phyloP scores from a whole-genome alignment of 92 coral and sea anemone species.

The Porites rus region DNA sequence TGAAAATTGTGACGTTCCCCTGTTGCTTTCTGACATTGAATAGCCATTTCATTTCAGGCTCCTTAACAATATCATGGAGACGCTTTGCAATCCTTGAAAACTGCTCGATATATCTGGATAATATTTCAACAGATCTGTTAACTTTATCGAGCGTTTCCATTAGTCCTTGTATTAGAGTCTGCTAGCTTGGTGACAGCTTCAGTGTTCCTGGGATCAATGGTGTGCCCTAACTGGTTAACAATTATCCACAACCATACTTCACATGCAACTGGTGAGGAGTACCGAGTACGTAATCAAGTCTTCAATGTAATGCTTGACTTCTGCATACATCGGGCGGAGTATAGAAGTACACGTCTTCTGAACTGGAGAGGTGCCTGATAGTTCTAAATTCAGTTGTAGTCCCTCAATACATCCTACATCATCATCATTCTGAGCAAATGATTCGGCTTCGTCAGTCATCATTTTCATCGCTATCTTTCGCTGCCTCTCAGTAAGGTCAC shows the following conservation, averaged over 20 bases:
- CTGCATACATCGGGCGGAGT: neutral
- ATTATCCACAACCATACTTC: conserved; percentile 40
- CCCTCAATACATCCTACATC: neutral
- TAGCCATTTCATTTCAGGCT: neutral
- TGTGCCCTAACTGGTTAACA: conserved; percentile 29
- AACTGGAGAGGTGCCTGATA: neutral
- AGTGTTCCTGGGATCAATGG: conserved; percentile 31
- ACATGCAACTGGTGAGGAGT: neutral
- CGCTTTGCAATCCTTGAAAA: neutral
- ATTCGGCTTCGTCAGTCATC: neutral
- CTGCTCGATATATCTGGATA: neutral
- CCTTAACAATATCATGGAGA: neutral
- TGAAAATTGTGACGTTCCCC: neutral
- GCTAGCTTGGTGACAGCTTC: conserved; percentile 27
- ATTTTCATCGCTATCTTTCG: too few relatives aligned
- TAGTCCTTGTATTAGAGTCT: conserved; percentile 15
- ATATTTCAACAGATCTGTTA: neutral
- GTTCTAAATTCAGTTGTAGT: neutral
- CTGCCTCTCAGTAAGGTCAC: too few relatives aligned
- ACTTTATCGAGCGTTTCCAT: neutral
- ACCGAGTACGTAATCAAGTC: too few relatives aligned
- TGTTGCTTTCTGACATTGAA: neutral
- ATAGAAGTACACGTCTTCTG: neutral
- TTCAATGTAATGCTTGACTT: too few relatives aligned
- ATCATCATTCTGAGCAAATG: neutral